Percentiles rank a stretch among this genome's conserved stretches.
Evolutionary conservation across 2,113 vertebrate genomes (phyloP).

Genomic region (Corvus hawaiiensis): DNA sequence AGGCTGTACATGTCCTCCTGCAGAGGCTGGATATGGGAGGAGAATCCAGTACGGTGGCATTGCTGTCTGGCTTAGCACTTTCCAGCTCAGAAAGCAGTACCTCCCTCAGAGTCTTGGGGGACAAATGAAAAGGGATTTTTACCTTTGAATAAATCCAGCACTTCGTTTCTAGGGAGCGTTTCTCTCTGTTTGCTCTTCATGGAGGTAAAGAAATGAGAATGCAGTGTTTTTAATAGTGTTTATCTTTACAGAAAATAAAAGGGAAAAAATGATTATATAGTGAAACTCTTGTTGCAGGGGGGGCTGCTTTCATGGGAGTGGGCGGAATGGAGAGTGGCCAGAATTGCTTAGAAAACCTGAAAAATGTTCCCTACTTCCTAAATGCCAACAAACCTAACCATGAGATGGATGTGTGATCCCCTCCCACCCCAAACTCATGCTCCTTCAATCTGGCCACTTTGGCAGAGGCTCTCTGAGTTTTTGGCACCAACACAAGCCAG

Average conservation of each 20-base stretch:
- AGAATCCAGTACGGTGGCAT: not conserved
- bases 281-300: not conserved
- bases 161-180: not conserved
- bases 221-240: not conserved
- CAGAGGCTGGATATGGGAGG: not conserved
- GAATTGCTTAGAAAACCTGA: not conserved
- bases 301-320: not conserved
- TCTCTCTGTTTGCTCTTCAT: not conserved
- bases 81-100: not conserved
- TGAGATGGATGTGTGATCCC: not conserved
- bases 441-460: not conserved
- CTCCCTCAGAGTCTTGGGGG: not conserved
- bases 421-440: not conserved
- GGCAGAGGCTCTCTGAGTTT: not conserved
- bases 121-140: not conserved
- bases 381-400: not conserved
- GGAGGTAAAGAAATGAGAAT: not conserved
- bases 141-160: not conserved
- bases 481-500: not conserved
- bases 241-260: not conserved
- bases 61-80: not conserved
- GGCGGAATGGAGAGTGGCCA: not conserved
- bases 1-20: not conserved
- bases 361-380: not conserved
- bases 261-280: not conserved